Base-by-base conservation (phyloP, 1,140 invertebrate genomes). In the Cyclina sinensis region DNA sequence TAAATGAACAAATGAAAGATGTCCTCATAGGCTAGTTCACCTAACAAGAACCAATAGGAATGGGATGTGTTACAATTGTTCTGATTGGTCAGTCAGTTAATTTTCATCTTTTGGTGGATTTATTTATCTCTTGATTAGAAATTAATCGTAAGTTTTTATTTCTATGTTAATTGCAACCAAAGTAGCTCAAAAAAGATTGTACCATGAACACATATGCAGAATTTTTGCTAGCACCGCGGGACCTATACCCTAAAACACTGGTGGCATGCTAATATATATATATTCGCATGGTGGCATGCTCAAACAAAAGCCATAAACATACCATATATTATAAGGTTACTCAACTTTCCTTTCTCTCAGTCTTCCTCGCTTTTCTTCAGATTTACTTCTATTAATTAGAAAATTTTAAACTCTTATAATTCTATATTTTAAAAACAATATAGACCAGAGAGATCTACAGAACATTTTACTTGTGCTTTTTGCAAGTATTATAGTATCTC, bases 201-300 rank as follows among this genome's bases (percentile, higher is more conserved):
- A 30, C 21, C 4, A n/a, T 57, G 54, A 37, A 62, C 27, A 76
- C 27, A 76, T 21, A 86, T 54, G 78, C 68, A 81, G 74, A 80
- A 88, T 81, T 54, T 80, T 73, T 18, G 86, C 86, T 70, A 80
- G 86, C 76, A 80, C 78, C 24, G 9, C 65, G 43, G n/a, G n/a
- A 51, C 18, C 39, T 76, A 59, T 43, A 16, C 65, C 18, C 62
- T 73, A 32, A 14, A 51, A 37, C 30, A 37, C 21, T 81, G 57
- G 35, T 86, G 54, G 73, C 48, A 54, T 84, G 62, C 48, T 76
- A 18, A 35, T 79, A 18, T n/a, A n/a, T n/a, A n/a, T 37, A 57
- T 74, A n/a, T 21, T 48, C 30, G 57, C 57, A 62, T 89, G 88
- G 37, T 27, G 27, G 65, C 62, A 73, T 62, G 37, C 43, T 76